A percentile compares a stretch with the other conserved stretches of the same genome.
phyloP scores from a whole-genome alignment of 2,888 invertebrate genomes.

The Nebria brevicollis region DNA sequence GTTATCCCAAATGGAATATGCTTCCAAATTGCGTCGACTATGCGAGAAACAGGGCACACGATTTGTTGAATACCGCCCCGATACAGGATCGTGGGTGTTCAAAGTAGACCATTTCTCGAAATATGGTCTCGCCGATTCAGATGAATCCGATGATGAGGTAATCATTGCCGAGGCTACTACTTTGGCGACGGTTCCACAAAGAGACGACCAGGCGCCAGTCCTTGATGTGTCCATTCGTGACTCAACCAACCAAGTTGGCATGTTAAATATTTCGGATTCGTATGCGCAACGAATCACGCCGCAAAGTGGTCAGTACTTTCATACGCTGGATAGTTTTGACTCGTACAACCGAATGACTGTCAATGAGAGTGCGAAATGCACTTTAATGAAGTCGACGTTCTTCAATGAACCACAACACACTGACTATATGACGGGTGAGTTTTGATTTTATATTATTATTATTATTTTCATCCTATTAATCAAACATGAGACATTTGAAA shows the following conservation, averaged over 20 bases:
- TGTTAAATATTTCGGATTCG: not conserved
- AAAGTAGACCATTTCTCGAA: conserved; percentile 95
- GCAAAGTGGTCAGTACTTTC: not conserved
- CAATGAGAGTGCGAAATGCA: conserved; percentile 3
- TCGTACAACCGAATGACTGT: not conserved
- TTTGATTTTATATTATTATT: conserved; percentile 10
- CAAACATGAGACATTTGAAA: conserved; percentile 10
- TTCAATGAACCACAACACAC: conserved; percentile 10
- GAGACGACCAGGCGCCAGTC: not conserved
- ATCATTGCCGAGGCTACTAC: not conserved
- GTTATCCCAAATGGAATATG: conserved; percentile 83
- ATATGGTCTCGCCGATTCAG: conserved; percentile 86
- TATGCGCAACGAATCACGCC: not conserved
- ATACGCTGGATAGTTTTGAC: conserved; percentile 3
- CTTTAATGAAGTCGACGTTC: conserved; percentile 34
- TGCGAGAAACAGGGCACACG: conserved; percentile 88
- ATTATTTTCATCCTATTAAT: conserved; percentile 29
- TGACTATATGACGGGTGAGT: conserved; percentile 27
- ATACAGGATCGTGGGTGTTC: conserved; percentile 98
- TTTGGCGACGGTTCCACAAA: not conserved
- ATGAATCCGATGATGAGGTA: conserved; percentile 76
- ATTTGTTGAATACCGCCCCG: conserved; percentile 94
- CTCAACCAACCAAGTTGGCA: not conserved
- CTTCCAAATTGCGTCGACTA: conserved; percentile 83
- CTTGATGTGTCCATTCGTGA: not conserved